Evolutionary conservation across 1,140 invertebrate genomes (phyloP).

Genomic region (Chrysopa pallens): DNA sequence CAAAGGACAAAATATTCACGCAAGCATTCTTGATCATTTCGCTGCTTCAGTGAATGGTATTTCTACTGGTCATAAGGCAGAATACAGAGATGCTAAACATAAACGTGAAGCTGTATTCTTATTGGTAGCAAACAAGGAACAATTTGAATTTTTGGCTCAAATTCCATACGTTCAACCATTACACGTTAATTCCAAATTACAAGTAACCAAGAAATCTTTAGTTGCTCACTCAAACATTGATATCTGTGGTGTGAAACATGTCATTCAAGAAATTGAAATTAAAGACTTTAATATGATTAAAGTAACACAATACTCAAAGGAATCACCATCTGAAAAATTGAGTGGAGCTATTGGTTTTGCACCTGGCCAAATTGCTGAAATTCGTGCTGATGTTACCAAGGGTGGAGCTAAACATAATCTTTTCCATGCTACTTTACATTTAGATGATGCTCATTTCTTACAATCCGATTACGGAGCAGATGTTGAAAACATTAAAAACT

Average conservation of each 20-base stretch:
- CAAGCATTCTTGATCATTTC: constrained; percentile 6
- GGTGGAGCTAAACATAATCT: constrained; percentile 37
- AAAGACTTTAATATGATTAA: constrained; percentile 36
- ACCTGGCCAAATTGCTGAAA: constrained; percentile 41
- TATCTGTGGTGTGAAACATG: constrained; percentile 27
- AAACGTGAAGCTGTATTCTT: constrained; percentile 23
- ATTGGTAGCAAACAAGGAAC: constrained; percentile 21
- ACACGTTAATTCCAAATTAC: constrained; percentile 23
- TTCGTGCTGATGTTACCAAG: constrained; percentile 32
- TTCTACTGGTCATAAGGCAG: background rate
- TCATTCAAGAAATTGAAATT: constrained; percentile 25
- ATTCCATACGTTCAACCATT: constrained; percentile 32
- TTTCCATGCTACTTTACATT: constrained; percentile 32
- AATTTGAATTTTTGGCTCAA: constrained; percentile 25
- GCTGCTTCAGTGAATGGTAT: background rate
- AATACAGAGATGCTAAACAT: constrained; percentile 9
- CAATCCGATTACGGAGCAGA: constrained; percentile 42
- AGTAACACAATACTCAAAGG: constrained; percentile 20
- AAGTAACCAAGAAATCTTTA: constrained; percentile 26
- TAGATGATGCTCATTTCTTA: constrained; percentile 46
- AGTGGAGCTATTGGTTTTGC: constrained; percentile 32
- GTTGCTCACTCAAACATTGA: constrained; percentile 27
- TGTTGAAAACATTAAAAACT: constrained; percentile 38
- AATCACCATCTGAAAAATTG: constrained; percentile 31
- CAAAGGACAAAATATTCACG: constrained; percentile 21